Conservation (phyloP, 2,888 invertebrate genomes). For the Parnassius glacialis region DNA sequence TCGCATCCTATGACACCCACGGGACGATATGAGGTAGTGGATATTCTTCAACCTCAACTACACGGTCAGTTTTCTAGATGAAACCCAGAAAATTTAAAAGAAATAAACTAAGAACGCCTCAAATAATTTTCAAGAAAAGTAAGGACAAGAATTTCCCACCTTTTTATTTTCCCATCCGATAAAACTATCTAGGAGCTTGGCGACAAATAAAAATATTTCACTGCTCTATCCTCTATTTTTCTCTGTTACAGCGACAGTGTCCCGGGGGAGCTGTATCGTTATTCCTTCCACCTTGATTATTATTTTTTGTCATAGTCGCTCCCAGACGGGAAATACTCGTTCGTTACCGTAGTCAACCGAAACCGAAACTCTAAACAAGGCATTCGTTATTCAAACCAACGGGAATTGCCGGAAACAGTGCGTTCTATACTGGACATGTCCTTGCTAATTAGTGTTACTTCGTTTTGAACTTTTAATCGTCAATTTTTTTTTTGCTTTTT, state of each 20-base stretch:
- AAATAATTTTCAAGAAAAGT: no score
- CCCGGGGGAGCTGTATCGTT: conserved; percentile 1
- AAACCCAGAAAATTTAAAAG: no score
- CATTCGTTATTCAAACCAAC: neutral
- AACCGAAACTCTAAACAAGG: neutral
- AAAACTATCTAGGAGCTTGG: neutral
- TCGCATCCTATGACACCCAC: no score
- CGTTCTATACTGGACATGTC: neutral
- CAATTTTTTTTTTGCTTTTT: neutral
- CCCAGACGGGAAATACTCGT: neutral
- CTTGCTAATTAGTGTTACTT: neutral
- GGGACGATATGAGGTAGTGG: no score
- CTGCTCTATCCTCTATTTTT: neutral
- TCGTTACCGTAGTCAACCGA: conserved; percentile 1
- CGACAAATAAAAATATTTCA: neutral
- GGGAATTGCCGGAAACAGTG: neutral
- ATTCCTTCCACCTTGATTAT: conserved; percentile 1
- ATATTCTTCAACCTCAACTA: no score
- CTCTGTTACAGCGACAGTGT: neutral
- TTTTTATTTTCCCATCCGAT: no score
- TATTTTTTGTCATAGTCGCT: conserved; percentile 1
- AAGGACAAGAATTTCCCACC: no score
- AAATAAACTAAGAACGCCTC: no score
- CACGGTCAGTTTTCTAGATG: no score
- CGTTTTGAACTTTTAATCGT: neutral